A percentile compares a stretch with the other conserved stretches of the same genome.
Conservation (phyloP, 2,797 vertebrate genomes). For the Tolypeutes matacus region DNA sequence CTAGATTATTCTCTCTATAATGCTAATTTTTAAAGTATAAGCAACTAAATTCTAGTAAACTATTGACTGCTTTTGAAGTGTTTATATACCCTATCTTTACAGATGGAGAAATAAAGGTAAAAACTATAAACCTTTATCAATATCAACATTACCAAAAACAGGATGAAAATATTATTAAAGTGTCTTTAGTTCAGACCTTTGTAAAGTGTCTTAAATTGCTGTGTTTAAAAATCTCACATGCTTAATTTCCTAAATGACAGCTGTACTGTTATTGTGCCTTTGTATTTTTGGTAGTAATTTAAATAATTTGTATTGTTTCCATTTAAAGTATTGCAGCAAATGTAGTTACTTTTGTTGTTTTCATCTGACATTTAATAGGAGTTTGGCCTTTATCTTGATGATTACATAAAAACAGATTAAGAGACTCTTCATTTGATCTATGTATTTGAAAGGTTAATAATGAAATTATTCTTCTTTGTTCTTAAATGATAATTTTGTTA, state of each 20-base stretch:
- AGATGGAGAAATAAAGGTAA: conserved; percentile 61
- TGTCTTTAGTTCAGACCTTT: conserved; percentile 65
- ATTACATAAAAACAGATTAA: conserved; percentile 66
- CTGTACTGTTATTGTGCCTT: conserved; percentile 41
- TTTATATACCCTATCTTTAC: conserved; percentile 62
- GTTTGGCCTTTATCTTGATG: conserved; percentile 53
- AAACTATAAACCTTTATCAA: conserved; percentile 8
- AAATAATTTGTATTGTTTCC: conserved; percentile 51
- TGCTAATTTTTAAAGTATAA: conserved; percentile 55
- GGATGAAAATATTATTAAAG: conserved; percentile 43
- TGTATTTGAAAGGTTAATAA: conserved; percentile 65
- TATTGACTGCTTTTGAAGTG: conserved; percentile 71
- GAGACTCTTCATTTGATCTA: conserved; percentile 54
- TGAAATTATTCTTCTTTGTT: conserved; percentile 64
- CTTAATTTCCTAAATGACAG: conserved; percentile 51
- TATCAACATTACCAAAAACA: conserved; percentile 56
- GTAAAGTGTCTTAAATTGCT: conserved; percentile 67
- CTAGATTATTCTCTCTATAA: conserved; percentile 61
- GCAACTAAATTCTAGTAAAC: conserved; percentile 51
- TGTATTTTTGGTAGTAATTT: conserved; percentile 55
- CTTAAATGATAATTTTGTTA: conserved; percentile 58
- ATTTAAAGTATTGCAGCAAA: conserved; percentile 61
- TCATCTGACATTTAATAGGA: conserved; percentile 61
- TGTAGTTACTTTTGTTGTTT: conserved; percentile 36
- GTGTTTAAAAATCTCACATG: conserved; percentile 57